Percentiles rank a stretch among this genome's conserved stretches.
Evolutionary conservation across 2,113 vertebrate species (phyloP).

Genomic region (Pogonocichla stellata): DNA sequence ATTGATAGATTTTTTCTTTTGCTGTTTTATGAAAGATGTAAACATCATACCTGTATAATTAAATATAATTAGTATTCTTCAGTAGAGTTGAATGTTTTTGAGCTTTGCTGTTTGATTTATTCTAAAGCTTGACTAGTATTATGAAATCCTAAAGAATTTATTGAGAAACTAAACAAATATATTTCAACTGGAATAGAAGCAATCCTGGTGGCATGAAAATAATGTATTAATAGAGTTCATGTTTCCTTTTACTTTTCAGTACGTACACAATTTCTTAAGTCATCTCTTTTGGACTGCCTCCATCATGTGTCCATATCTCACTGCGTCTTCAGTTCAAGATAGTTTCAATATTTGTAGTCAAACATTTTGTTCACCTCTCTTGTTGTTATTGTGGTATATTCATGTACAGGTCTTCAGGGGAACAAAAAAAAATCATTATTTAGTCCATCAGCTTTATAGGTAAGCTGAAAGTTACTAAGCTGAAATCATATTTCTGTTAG

Average conservation of each 20-base stretch:
- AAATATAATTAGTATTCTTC: not conserved
- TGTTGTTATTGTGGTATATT: not conserved
- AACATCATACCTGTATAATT: not conserved
- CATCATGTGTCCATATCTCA: fast-evolving
- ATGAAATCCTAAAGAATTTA: not conserved
- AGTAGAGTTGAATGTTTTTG: not conserved
- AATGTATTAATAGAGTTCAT: not conserved
- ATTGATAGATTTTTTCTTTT: not conserved
- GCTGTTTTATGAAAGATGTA: not conserved
- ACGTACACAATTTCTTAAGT: not conserved
- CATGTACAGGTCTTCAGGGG: not conserved
- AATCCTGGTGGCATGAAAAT: not conserved
- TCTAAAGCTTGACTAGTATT: not conserved
- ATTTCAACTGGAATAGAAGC: not conserved
- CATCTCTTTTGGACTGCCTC: not conserved
- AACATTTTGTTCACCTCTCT: not conserved
- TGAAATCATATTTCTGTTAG: not conserved
- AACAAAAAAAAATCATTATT: not conserved
- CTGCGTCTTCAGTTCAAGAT: not conserved
- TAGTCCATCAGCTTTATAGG: not conserved
- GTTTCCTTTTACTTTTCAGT: not conserved
- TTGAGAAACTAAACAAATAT: not conserved
- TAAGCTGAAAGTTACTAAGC: not conserved
- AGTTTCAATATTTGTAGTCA: not conserved
- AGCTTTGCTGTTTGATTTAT: not conserved